Base-by-base conservation (phyloP, 1,140 invertebrate genomes). In the Cotesia chilonis region DNA sequence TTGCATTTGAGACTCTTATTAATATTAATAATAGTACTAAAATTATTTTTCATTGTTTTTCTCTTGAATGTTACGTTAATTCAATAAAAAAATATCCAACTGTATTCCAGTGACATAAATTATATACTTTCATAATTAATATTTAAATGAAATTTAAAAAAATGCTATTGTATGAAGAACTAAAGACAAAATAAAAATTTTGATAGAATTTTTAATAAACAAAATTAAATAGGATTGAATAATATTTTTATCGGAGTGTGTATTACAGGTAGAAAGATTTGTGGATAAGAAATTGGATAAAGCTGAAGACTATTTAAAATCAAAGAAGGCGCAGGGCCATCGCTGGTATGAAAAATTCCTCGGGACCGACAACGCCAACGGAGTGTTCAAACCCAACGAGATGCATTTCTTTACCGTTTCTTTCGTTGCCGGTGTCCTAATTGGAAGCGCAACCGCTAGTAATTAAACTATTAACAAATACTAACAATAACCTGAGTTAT, bases 261-360 rank as follows among this genome's bases (percentile, higher is more conserved):
- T 80, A 68, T 90, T 90, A 69, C 84, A 94, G 92, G 89, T 93
- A 69, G 92, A 92, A 81, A 88, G 91, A 84, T 94, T 87, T 88
- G 90, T 94, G 70, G 93, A 94, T 82, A 90, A 90, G 68, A 94
- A 94, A 88, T 70, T 94, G 71, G 91, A 94, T 78, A 93, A 92
- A 86, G 92, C 92, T 67, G 93, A 94, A 81, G 88, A 90, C 77
- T 76, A 92, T 57, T 75, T 94, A 61, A 92, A 91, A 82, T 90
- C 90, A 75, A 91, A 91, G 69, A 88, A 92, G 84, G 79, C 85
- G 20, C 90, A 90, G 78, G 91, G 91, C 3, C 91, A 90, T 74
- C 89, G 89, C 74, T 94, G 93, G 93, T 94, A 93, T 79, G 86
- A 92, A 55, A 88, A 88, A 52, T 82, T 92, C 37, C 89, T 88